Evolutionary conservation across 2,888 invertebrate species (phyloP).

Genomic region (Cosmia trapezina): DNA sequence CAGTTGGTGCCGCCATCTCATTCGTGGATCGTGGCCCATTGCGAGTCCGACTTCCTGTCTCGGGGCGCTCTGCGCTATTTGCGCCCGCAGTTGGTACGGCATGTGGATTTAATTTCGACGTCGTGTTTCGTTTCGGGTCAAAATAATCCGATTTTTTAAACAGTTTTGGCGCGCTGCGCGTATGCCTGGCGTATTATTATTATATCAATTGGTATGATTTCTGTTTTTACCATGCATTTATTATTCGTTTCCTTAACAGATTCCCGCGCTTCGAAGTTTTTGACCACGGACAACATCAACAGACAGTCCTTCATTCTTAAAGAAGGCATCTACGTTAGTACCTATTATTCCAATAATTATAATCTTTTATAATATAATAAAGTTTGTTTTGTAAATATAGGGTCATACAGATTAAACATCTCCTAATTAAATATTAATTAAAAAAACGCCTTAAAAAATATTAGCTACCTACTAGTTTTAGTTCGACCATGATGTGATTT

Average conservation of each 20-base stretch:
- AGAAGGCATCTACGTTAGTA: conserved; percentile 1
- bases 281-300: conserved; percentile 10
- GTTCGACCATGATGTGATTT: background rate
- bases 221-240: background rate
- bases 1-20: too few species aligned
- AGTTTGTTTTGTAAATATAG: background rate
- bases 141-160: background rate
- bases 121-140: background rate
- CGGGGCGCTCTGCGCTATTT: background rate
- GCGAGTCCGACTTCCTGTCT: background rate
- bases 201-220: background rate
- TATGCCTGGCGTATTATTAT: background rate
- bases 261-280: conserved; percentile 1
- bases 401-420: too few species aligned
- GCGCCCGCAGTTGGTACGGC: background rate
- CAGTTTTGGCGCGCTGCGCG: background rate
- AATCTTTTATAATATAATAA: background rate
- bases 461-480: background rate
- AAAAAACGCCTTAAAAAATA: background rate
- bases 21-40: background rate
- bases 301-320: background rate
- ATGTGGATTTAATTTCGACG: too few species aligned
- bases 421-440: too few species aligned
- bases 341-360: background rate
- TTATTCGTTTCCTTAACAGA: conserved; percentile 19